Evolutionary conservation across 2,113 vertebrate species (phyloP).

Genomic region (Chionodraco myersi): DNA sequence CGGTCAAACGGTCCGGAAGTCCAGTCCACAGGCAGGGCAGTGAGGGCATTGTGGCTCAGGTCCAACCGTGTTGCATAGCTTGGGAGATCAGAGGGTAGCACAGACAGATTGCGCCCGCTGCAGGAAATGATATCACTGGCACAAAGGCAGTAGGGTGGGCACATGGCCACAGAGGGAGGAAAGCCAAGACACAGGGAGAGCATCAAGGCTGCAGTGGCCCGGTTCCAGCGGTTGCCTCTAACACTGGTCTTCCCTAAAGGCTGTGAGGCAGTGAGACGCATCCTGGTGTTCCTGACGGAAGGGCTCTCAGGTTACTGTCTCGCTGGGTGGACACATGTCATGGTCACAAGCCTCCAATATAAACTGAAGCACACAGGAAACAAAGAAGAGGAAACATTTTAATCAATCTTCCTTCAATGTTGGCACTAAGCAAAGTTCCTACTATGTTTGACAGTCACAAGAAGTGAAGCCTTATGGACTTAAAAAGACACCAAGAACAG

Average conservation of each 20-base stretch:
- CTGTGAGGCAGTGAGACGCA: slow-evolving; percentile 45
- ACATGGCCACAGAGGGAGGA: slow-evolving; percentile 76
- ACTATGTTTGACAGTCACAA: too few relatives aligned
- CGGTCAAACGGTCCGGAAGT: slow-evolving; percentile 77
- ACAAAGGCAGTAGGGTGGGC: slow-evolving; percentile 87
- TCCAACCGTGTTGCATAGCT: slow-evolving; percentile 85
- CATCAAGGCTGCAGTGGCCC: slow-evolving; percentile 61
- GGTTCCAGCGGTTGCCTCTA: slow-evolving; percentile 21
- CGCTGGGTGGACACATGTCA: slow-evolving; percentile 58
- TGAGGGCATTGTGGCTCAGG: slow-evolving; percentile 87
- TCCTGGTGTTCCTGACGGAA: slow-evolving; percentile 62
- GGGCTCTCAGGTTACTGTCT: slow-evolving; percentile 66
- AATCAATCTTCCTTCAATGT: not conserved
- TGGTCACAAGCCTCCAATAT: slow-evolving; percentile 11
- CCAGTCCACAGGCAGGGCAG: slow-evolving; percentile 82
- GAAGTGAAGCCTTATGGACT: too few relatives aligned
- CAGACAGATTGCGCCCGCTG: slow-evolving; percentile 85
- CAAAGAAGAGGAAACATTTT: slow-evolving; percentile 4
- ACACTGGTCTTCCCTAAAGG: slow-evolving; percentile 17
- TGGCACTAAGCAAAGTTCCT: too few relatives aligned
- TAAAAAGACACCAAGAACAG: too few relatives aligned
- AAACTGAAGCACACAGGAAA: slow-evolving; percentile 30
- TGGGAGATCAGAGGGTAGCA: slow-evolving; percentile 81
- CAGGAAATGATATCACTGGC: slow-evolving; percentile 89
- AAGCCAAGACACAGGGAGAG: slow-evolving; percentile 60